phyloP scores from a whole-genome alignment of 1,140 invertebrate species.

The Diabrotica undecimpunctata region DNA sequence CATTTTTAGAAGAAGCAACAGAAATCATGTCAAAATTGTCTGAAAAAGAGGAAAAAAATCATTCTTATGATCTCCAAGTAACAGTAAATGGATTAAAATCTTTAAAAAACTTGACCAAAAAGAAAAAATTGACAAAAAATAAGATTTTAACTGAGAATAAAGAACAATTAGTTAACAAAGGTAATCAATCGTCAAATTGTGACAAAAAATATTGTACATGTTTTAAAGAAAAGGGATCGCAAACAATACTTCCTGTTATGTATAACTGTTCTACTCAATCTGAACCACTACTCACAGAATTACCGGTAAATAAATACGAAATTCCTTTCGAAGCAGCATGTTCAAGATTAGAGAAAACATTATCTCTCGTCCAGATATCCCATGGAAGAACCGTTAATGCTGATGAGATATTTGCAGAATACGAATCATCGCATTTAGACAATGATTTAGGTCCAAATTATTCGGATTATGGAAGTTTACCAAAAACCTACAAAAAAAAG shows the following conservation, averaged over 20 bases:
- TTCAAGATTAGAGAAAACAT: constrained; percentile 37
- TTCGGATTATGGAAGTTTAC: constrained; percentile 47
- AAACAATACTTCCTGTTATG: constrained; percentile 22
- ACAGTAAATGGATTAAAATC: neutral
- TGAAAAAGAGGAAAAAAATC: neutral
- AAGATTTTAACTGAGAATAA: neutral
- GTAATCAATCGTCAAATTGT: neutral
- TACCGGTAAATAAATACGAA: constrained; percentile 42
- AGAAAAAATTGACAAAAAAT: neutral
- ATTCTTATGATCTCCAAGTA: neutral
- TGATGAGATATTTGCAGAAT: constrained; percentile 16
- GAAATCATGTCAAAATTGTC: constrained; percentile 40
- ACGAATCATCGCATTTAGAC: constrained; percentile 38
- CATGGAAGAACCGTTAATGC: constrained; percentile 22
- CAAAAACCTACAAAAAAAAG: constrained; percentile 25
- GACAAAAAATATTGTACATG: neutral
- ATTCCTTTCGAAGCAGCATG: constrained; percentile 39
- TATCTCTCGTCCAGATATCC: constrained; percentile 19
- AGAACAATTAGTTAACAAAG: neutral
- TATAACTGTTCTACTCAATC: constrained; percentile 17
- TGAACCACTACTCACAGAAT: neutral
- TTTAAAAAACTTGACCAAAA: neutral
- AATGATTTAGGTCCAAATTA: constrained; percentile 41
- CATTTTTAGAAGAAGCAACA: constrained; percentile 44
- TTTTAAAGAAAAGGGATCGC: constrained; percentile 12